A percentile compares a stretch with the other conserved stretches of the same genome.
Conservation (phyloP, 2,797 vertebrate genomes). For the Mormyrops attenuatus region DNA sequence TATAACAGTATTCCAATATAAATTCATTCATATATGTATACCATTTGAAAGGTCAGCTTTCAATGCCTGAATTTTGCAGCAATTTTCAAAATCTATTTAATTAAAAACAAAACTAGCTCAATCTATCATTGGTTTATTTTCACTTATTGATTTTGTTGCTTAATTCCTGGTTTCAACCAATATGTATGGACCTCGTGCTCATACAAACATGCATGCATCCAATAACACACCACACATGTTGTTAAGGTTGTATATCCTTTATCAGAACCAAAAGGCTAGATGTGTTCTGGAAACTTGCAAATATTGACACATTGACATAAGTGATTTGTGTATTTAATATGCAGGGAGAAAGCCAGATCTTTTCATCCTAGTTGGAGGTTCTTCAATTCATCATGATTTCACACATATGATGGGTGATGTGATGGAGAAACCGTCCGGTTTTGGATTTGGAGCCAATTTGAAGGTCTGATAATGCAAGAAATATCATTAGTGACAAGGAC, state of each 20-base stretch:
- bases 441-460: neutral
- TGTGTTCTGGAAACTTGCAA: neutral
- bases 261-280: neutral
- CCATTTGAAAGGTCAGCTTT: neutral
- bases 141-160: neutral
- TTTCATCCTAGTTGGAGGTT: neutral
- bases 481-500: neutral
- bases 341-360: neutral
- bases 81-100: neutral
- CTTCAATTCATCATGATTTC: constrained; percentile 7
- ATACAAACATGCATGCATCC: neutral
- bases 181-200: neutral
- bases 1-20: neutral
- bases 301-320: neutral
- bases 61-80: neutral
- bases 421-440: constrained; percentile 1
- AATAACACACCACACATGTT: neutral
- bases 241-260: neutral
- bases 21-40: neutral
- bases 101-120: neutral
- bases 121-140: neutral
- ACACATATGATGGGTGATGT: neutral
- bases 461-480: neutral
- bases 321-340: neutral
- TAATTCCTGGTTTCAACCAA: neutral